Conservation (phyloP, 2,888 invertebrate species). For the Morpho achilles region DNA sequence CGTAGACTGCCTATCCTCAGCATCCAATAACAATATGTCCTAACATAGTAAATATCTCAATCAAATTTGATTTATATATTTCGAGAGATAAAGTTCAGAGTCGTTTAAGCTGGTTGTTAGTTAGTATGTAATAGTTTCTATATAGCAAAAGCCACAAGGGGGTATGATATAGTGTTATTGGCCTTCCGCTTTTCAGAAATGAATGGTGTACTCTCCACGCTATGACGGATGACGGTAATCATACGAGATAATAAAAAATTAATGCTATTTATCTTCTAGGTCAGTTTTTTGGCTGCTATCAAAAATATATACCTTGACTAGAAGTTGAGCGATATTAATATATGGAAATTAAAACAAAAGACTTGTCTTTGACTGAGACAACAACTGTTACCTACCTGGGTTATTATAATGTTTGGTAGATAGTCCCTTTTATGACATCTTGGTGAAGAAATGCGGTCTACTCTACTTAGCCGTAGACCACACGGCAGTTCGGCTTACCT, state of each 20-base stretch:
- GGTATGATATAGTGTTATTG: constrained; percentile 37
- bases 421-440: no score
- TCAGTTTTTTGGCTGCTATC: neutral
- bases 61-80: constrained; percentile 1
- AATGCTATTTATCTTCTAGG: constrained; percentile 10
- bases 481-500: no score
- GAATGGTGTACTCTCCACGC: constrained; percentile 28
- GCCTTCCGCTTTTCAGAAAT: constrained; percentile 32
- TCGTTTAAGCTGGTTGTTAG: constrained; percentile 2
- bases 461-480: no score
- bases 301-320: neutral
- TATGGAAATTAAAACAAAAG: neutral
- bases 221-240: constrained; percentile 26
- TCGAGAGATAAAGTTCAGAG: constrained; percentile 4
- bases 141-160: constrained; percentile 31
- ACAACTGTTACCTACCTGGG: no score
- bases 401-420: no score
- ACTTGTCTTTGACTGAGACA: neutral
- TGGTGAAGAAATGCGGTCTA: no score
- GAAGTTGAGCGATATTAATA: no score
- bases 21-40: constrained; percentile 9
- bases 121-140: constrained; percentile 24
- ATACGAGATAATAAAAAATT: constrained; percentile 22
- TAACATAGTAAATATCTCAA: neutral
- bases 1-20: constrained; percentile 20